Base-by-base conservation (phyloP, 2,888 invertebrate genomes). In the Polymixis lichenea region DNA sequence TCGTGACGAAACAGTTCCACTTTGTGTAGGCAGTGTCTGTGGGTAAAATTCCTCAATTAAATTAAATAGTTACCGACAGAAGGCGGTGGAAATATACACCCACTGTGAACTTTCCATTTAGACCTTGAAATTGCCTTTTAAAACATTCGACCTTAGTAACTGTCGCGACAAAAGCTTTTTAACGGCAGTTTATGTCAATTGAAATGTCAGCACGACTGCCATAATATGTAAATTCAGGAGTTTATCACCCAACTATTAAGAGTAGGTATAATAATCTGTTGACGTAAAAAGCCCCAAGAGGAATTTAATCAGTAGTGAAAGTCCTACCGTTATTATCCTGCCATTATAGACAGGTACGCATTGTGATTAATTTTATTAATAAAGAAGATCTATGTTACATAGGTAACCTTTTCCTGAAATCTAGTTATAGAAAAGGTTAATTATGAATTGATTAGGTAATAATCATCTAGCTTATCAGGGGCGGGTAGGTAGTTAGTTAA, bases 31-130 rank as follows among this genome's bases (percentile, higher is more conserved):
- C 58, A 53, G 82, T 64, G 22, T 56, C 43, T n/a, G 86, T 86
- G 55, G 88, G 88, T 60, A 83, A 76, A 73, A 70, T 19, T 80
- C 55, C 71, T 66, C 32, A 79, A 78, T 75, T 73, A 68, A 72
- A 75, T 82, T 80, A 71, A 82, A 77, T 84, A 66, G 53, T 60
- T 46, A 28, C 61, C n/a, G 32, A 61, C 67, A 72, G 76, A 67
- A 61, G 79, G 82, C 60, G 66, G 72, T 72, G 75, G 80, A 75
- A 77, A 82, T 72, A 70, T 62, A 83, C 86, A 68, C 84, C 86
- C 65, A 84, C 86, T 58, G 13, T 43, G n/a, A 22, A 88, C 87
- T 88, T 88, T 88, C 89, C 66, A 80, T 78, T 84, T 77, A 17
- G 51, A 78, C 87, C 87, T 88, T 88, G 88, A 72, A 78, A 68